Conservation (phyloP, 1,140 invertebrate genomes). For the Tetramorium parvispinum region DNA sequence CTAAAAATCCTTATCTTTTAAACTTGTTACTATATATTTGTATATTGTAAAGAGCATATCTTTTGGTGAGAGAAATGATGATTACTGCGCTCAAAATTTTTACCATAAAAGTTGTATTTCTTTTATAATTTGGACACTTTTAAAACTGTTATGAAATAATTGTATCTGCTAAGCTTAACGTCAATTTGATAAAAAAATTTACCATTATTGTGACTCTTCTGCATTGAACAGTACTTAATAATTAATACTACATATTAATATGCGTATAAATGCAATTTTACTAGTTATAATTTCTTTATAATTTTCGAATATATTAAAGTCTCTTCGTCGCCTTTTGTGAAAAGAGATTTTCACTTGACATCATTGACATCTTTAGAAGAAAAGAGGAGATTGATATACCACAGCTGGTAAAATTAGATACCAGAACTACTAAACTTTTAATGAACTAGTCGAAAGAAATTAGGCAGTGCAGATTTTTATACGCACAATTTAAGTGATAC, state of each 20-base stretch:
- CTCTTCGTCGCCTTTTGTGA: neutral
- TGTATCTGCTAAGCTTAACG: neutral
- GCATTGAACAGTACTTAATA: constrained; percentile 37
- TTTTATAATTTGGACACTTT: neutral
- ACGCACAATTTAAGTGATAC: constrained; percentile 22
- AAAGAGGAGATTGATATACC: neutral
- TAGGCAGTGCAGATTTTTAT: constrained; percentile 45
- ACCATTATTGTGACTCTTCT: neutral
- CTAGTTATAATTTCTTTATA: neutral
- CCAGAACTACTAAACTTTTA: constrained; percentile 13
- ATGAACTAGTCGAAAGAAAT: constrained; percentile 33
- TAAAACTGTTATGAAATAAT: constrained; percentile 16
- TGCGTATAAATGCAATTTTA: constrained; percentile 44
- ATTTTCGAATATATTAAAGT: neutral
- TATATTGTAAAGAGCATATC: neutral
- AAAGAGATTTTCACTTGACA: constrained; percentile 15
- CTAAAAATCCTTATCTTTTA: constrained; percentile 38
- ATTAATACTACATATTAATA: constrained; percentile 45
- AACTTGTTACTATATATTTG: constrained; percentile 7
- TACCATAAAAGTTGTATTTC: neutral
- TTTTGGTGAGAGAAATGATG: constrained; percentile 19
- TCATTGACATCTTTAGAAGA: neutral
- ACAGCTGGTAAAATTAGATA: neutral
- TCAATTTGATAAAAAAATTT: constrained; percentile 28
- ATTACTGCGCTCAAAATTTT: constrained; percentile 6